Conservation (phyloP, 2,113 vertebrate species). For the Piaya cayana region DNA sequence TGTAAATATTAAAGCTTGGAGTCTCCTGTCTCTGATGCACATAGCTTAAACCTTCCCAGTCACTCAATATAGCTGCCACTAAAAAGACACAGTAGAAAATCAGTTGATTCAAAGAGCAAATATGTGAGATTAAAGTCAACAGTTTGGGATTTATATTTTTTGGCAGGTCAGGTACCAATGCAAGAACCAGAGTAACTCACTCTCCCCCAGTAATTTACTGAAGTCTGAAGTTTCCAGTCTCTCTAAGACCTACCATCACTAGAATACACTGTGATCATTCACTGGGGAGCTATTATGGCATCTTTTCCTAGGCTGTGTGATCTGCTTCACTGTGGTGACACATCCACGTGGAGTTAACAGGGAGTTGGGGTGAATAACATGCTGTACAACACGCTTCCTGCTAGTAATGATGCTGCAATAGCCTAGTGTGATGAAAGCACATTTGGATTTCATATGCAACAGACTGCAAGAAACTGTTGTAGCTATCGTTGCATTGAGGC, state of each 20-base stretch:
- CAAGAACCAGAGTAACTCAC: neutral
- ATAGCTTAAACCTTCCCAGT: neutral
- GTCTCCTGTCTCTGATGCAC: neutral
- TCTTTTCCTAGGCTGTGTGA: neutral
- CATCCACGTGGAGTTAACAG: neutral
- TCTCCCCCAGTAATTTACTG: neutral
- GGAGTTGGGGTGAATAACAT: neutral
- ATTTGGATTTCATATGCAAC: neutral
- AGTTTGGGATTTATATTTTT: neutral
- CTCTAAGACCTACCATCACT: neutral
- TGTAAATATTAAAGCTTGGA: constrained; percentile 8
- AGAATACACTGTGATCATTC: neutral
- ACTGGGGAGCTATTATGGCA: neutral
- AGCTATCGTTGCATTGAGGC: neutral
- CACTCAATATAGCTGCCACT: neutral
- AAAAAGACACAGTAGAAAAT: neutral
- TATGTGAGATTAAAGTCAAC: constrained; percentile 1
- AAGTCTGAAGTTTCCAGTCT: neutral
- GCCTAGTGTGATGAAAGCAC: neutral
- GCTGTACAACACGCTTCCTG: neutral
- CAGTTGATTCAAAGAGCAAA: neutral
- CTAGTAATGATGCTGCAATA: neutral
- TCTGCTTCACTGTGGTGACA: neutral
- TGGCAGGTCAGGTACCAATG: neutral
- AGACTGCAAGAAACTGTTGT: neutral